A percentile compares a stretch with the other conserved stretches of the same genome.
Evolutionary conservation across 2,113 vertebrate genomes (phyloP).

Genomic region (Ammodramus savannarum): DNA sequence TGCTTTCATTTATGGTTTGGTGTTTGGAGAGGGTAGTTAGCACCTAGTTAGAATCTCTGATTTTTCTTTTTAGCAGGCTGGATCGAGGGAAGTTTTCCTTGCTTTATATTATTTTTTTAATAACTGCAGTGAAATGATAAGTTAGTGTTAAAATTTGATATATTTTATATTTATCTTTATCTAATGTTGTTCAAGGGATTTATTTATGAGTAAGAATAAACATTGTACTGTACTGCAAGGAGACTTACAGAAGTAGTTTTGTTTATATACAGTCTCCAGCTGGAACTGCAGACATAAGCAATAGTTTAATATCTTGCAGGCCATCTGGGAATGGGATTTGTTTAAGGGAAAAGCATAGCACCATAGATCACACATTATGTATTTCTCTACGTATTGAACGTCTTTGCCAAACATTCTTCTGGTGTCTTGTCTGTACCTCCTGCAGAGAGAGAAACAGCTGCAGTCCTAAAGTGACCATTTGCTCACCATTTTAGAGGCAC

Average conservation of each 20-base stretch:
- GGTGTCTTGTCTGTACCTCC: neutral
- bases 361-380: neutral
- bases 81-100: neutral
- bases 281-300: conserved; percentile 34
- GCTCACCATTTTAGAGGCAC: neutral
- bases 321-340: conserved; percentile 41
- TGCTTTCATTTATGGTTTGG: neutral
- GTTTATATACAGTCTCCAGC: conserved; percentile 3
- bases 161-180: neutral
- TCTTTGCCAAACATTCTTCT: conserved; percentile 6
- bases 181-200: neutral
- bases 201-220: neutral
- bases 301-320: conserved; percentile 27
- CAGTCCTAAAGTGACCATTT: conserved; percentile 21
- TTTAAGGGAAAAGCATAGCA: neutral
- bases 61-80: neutral
- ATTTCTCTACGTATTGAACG: neutral
- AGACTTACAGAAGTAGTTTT: neutral
- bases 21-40: neutral
- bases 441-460: conserved; percentile 3
- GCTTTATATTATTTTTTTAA: neutral
- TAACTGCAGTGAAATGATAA: neutral
- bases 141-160: neutral
- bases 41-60: neutral
- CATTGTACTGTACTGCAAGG: neutral